phyloP scores from a whole-genome alignment of 2,113 vertebrate genomes.

The Hippocampus mohnikei region DNA sequence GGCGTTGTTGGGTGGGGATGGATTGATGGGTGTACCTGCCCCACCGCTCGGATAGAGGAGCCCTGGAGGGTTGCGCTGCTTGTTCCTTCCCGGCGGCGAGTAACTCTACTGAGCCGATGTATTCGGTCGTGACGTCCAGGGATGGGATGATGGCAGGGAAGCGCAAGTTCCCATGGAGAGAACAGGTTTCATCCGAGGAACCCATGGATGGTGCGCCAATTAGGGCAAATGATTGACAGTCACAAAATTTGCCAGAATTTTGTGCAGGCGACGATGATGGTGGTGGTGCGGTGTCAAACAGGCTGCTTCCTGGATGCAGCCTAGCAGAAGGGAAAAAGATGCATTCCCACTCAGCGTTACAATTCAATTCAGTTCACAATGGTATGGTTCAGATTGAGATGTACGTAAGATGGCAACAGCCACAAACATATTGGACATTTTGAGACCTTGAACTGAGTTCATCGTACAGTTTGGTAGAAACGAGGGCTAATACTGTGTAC shows the following conservation, averaged over 20 bases:
- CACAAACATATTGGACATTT: too few species aligned
- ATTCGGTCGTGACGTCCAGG: slow-evolving; percentile 81
- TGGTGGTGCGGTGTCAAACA: slow-evolving; percentile 78
- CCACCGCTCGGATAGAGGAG: slow-evolving; percentile 12
- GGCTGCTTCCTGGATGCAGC: slow-evolving; percentile 79
- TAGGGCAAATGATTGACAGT: slow-evolving; percentile 50
- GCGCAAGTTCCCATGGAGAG: slow-evolving; percentile 50
- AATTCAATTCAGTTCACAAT: not conserved
- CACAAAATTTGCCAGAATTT: slow-evolving; percentile 67
- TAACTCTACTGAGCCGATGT: slow-evolving; percentile 65
- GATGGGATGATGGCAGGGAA: slow-evolving; percentile 77
- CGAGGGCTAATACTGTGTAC: too few species aligned
- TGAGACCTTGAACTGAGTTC: too few species aligned
- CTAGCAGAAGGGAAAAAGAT: slow-evolving; percentile 51
- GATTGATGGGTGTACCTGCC: slow-evolving; percentile 54
- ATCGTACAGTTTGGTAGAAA: too few species aligned
- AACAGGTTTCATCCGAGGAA: slow-evolving; percentile 63
- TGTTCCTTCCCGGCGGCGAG: slow-evolving; percentile 20
- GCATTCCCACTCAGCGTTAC: not conserved
- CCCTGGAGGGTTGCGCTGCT: not conserved
- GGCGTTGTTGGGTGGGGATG: slow-evolving; percentile 50
- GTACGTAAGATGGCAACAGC: too few species aligned
- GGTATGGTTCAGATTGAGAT: too few species aligned
- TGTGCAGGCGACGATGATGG: slow-evolving; percentile 51
- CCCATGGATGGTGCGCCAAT: slow-evolving; percentile 28